Conservation (phyloP, 1,140 invertebrate genomes). For the Sesamia nonagrioides region DNA sequence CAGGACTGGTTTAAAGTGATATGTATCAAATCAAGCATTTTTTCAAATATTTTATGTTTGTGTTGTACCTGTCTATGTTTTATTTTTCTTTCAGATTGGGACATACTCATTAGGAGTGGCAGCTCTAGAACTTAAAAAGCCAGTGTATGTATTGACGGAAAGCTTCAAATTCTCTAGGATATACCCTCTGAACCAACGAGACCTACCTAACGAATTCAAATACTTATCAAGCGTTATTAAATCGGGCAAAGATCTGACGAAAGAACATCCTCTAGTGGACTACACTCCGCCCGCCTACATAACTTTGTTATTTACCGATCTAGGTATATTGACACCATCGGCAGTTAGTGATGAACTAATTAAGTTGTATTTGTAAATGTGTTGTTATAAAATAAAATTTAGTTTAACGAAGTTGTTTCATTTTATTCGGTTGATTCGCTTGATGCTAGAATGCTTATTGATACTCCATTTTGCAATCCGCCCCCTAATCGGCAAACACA, state of each 20-base stretch:
- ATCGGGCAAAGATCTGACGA: slow-evolving; percentile 88
- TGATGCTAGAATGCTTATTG: background rate
- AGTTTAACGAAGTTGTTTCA: slow-evolving; percentile 5
- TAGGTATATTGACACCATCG: slow-evolving; percentile 98
- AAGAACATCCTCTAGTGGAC: slow-evolving; percentile 96
- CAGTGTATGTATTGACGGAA: slow-evolving; percentile 98
- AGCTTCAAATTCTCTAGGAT: slow-evolving; percentile 98
- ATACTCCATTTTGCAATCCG: too few species aligned
- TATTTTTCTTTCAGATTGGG: slow-evolving; percentile 92
- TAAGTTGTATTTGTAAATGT: slow-evolving; percentile 95
- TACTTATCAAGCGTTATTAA: slow-evolving; percentile 90
- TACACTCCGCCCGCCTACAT: slow-evolving; percentile 98
- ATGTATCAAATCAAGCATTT: too few species aligned
- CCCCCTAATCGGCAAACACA: too few species aligned
- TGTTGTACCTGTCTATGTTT: background rate
- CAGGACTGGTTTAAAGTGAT: too few species aligned
- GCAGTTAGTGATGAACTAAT: slow-evolving; percentile 99
- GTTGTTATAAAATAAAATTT: slow-evolving; percentile 39
- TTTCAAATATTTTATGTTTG: background rate
- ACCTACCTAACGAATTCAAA: slow-evolving; percentile 97
- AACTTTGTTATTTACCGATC: slow-evolving; percentile 97
- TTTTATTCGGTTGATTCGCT: background rate
- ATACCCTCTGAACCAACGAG: slow-evolving; percentile 97
- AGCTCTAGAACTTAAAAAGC: slow-evolving; percentile 97
- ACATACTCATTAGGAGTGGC: slow-evolving; percentile 96